Evolutionary conservation across 2,113 vertebrate species (phyloP).

Genomic region (Prinia subflava): DNA sequence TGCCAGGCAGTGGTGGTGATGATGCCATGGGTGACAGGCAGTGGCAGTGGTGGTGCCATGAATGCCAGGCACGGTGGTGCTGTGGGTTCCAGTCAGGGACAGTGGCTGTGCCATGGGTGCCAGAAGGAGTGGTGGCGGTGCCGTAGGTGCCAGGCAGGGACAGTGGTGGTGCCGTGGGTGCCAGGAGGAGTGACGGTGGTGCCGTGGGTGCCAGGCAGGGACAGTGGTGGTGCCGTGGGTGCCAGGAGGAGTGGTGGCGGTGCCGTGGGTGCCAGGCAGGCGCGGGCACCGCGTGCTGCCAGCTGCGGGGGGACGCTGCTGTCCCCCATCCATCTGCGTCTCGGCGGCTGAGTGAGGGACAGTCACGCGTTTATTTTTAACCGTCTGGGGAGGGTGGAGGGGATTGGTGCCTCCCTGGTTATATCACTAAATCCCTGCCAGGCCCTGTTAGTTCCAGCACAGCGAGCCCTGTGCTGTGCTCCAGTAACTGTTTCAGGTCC

Average conservation of each 20-base stretch:
- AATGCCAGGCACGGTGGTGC: neutral
- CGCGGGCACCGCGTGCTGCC: rapidly evolving
- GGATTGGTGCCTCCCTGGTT: constrained; percentile 63
- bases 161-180: neutral
- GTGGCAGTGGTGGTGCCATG: rapidly evolving
- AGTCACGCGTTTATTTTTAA: constrained; percentile 66
- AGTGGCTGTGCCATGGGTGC: rapidly evolving
- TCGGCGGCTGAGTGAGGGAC: neutral
- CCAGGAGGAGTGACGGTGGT: neutral
- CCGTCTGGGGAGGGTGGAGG: constrained; percentile 21
- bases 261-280: neutral
- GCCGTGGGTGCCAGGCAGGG: neutral
- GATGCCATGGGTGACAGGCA: neutral
- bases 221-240: neutral
- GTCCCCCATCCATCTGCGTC: neutral
- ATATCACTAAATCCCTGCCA: constrained; percentile 67
- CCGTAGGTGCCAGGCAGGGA: rapidly evolving
- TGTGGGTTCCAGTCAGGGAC: neutral
- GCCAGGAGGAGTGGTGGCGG: rapidly evolving
- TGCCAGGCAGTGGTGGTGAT: neutral
- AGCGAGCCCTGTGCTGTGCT: neutral
- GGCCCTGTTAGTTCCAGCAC: constrained; percentile 67
- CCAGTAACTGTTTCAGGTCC: constrained; percentile 46
- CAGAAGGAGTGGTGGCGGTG: neutral
- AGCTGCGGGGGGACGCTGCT: neutral